phyloP scores from a whole-genome alignment of 2,888 invertebrate genomes.

The Brenthis ino region DNA sequence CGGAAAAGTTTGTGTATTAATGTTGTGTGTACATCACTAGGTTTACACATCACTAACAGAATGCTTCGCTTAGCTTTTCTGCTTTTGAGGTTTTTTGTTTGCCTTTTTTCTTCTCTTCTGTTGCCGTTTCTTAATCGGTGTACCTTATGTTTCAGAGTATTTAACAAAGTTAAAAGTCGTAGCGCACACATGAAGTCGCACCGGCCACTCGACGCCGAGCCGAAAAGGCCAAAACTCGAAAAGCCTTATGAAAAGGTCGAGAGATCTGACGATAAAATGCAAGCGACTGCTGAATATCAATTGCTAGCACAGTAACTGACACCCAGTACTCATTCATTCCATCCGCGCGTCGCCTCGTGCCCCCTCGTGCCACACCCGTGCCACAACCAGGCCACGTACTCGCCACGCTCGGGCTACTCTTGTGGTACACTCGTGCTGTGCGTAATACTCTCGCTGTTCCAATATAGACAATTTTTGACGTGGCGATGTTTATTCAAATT shows the following conservation, averaged over 20 bases:
- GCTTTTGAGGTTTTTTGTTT: slow-evolving; percentile 33
- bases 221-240: slow-evolving; percentile 85
- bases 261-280: slow-evolving; percentile 74
- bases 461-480: background rate
- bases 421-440: slow-evolving; percentile 8
- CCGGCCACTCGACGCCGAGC: slow-evolving; percentile 93
- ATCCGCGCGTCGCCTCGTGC: slow-evolving; percentile 39
- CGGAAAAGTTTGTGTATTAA: slow-evolving; percentile 61
- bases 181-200: slow-evolving; percentile 99
- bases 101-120: slow-evolving; percentile 51
- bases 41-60: slow-evolving; percentile 42
- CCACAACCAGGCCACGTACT: background rate
- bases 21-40: slow-evolving; percentile 54
- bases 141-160: slow-evolving; percentile 90
- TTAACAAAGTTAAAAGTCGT: slow-evolving; percentile 98
- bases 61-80: slow-evolving; percentile 39
- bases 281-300: slow-evolving; percentile 71
- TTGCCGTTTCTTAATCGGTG: slow-evolving; percentile 71
- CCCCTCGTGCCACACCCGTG: slow-evolving; percentile 1
- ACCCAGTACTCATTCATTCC: slow-evolving; percentile 52
- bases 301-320: slow-evolving; percentile 62
- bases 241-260: slow-evolving; percentile 83
- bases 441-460: no score
- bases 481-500: background rate
- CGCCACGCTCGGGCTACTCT: background rate